Percentiles rank a stretch among this genome's conserved stretches.
Evolutionary conservation across 2,888 invertebrate species (phyloP).

Genomic region (Diplazon laetatorius): DNA sequence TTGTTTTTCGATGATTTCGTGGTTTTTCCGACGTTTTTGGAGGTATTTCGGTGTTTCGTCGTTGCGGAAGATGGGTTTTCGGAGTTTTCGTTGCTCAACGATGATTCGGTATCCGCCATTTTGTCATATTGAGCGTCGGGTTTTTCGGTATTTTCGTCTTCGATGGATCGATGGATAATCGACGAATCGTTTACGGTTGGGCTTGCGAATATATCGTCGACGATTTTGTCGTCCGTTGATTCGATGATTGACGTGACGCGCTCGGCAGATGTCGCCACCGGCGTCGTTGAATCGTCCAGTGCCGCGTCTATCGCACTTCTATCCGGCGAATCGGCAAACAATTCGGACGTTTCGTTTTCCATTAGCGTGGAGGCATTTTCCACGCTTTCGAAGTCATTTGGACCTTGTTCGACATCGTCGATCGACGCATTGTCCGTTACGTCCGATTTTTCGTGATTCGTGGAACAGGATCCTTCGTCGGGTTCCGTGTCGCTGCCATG

Average conservation of each 20-base stretch:
- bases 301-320: not conserved
- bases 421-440: conserved; percentile 27
- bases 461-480: not conserved
- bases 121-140: not conserved
- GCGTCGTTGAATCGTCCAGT: not conserved
- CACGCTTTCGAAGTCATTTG: not conserved
- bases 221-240: not conserved
- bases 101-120: not conserved
- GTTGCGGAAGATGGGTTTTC: too few species aligned
- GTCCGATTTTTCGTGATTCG: conserved; percentile 7
- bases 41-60: not conserved
- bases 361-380: not conserved
- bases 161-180: not conserved
- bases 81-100: too few species aligned
- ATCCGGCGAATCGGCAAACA: conserved; percentile 18
- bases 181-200: not conserved
- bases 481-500: not conserved
- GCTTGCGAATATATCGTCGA: not conserved
- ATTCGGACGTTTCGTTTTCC: not conserved
- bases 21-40: too few species aligned
- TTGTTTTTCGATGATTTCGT: not conserved
- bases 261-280: not conserved
- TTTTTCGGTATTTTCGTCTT: not conserved
- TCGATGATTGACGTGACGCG: not conserved
- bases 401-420: conserved; percentile 32